phyloP scores from a whole-genome alignment of 2,797 vertebrate species.

The Hemibagrus guttatus region DNA sequence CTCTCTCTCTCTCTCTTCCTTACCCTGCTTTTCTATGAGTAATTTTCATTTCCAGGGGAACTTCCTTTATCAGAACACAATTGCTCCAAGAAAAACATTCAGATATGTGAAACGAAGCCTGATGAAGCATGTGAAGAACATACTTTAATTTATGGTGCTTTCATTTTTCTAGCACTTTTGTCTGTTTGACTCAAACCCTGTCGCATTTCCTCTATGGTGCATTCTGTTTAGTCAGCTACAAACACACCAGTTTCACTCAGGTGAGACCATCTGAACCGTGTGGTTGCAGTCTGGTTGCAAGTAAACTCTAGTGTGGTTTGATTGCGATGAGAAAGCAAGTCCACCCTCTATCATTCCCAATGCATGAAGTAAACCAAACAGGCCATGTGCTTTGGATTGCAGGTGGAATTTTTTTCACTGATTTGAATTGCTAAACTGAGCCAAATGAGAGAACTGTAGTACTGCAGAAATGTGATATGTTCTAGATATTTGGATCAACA shows the following conservation, averaged over 20 bases:
- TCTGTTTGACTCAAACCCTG: background rate
- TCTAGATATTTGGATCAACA: background rate
- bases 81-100: background rate
- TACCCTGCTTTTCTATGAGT: background rate
- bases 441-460: background rate
- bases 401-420: background rate
- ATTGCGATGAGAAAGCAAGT: background rate
- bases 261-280: background rate
- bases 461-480: background rate
- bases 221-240: background rate
- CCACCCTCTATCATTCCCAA: background rate
- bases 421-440: background rate
- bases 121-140: background rate
- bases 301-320: background rate
- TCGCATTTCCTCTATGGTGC: background rate
- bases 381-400: background rate
- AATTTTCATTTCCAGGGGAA: slow-evolving; percentile 7
- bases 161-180: background rate
- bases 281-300: background rate
- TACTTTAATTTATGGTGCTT: background rate
- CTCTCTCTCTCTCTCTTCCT: background rate
- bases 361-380: background rate
- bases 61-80: background rate
- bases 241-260: background rate
- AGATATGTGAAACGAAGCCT: background rate